Percentiles rank a stretch among this genome's conserved stretches.
phyloP scores from a whole-genome alignment of 2,113 vertebrate species.

The Rousettus leschenaultii region DNA sequence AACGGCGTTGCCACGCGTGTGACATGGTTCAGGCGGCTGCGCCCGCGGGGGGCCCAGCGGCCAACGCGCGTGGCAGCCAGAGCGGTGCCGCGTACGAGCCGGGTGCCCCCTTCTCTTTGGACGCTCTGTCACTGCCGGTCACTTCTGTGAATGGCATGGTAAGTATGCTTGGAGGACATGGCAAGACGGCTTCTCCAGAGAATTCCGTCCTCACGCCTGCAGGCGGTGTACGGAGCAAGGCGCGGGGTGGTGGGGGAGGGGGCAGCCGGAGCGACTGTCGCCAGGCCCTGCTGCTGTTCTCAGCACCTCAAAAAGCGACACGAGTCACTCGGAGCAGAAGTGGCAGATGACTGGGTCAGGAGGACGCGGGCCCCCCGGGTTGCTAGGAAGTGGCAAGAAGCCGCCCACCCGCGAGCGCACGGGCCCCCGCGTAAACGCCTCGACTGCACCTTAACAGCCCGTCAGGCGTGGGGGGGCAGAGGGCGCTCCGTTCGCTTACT shows the following conservation, averaged over 20 bases:
- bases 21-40: slow-evolving; percentile 11
- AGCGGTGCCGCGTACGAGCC: neutral
- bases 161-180: slow-evolving; percentile 55
- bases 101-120: slow-evolving; percentile 37
- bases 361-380: accelerated
- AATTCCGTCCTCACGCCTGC: neutral
- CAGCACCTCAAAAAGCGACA: neutral
- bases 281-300: neutral
- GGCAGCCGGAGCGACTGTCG: neutral
- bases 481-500: neutral
- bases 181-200: neutral
- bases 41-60: slow-evolving; percentile 55
- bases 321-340: neutral
- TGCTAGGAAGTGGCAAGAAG: neutral
- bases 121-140: slow-evolving; percentile 43
- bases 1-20: neutral
- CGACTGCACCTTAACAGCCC: neutral
- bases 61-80: neutral
- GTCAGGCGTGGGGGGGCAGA: neutral
- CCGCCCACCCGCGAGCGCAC: neutral
- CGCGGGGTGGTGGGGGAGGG: neutral
- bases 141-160: slow-evolving; percentile 58
- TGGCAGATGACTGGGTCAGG: neutral
- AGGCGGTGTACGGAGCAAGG: neutral
- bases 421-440: neutral